Evolutionary conservation across 2,888 invertebrate species (phyloP), one percentile per base, ranked within the genome.

Genomic region (Amaurobius ferox): DNA sequence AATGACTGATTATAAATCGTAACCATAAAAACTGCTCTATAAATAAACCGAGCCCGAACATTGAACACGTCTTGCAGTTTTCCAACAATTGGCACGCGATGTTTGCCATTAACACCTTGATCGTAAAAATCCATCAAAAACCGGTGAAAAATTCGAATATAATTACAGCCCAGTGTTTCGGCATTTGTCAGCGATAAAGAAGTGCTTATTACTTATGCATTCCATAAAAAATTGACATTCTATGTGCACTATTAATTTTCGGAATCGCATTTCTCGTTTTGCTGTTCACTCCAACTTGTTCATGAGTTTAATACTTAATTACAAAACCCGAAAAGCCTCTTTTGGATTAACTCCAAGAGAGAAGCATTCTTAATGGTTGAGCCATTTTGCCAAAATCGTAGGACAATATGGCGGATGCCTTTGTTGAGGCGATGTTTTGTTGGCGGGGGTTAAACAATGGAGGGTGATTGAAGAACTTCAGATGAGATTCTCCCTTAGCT

Each of bases 281-380:
- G 28, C 26, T 77, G 55, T 55, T 55, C 23, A n/a, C 55, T 68
- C 55, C 23, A n/a, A 35, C 55, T 68, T 77, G 44, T 79, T 79
- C 79, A 48, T 64, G 44, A 64, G 39, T 71, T 79, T 71, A 79
- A 71, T 79, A 79, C 79, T 79, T 79, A 79, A 79, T 79, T 79
- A 79, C 28, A 28, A 64, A 64, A 64, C 30, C 32, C n/a, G 35
- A 28, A 55, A n/a, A 29, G n/a, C 5, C 29, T 16, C 29, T 16
- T 30, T 40, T 79, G 79, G 79, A 71, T 6, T 2, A 7, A 16
- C n/a, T 71, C 79, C 79, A 79, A 72, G 64, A 79, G 6, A 23
- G 61, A 32, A 35, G 35, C 19, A 19, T 66, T n/a, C 66, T 66
- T 66, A 55, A 55, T 68, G 55, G 26, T 62, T 40, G 23, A n/a